Conservation (phyloP, 2,888 invertebrate genomes). For the Acronicta alni region DNA sequence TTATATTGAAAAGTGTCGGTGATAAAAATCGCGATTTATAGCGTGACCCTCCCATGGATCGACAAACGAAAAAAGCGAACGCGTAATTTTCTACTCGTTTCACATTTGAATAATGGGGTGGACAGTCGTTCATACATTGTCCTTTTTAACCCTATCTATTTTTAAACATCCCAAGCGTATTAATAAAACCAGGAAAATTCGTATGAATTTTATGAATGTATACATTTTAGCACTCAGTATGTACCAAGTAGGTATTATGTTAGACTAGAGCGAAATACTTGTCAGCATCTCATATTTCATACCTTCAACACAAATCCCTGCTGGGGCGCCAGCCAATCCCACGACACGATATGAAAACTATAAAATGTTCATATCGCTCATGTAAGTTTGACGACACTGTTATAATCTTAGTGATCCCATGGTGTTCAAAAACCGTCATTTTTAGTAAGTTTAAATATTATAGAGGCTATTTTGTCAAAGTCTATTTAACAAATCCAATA, state of each 20-base stretch:
- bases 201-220: background rate
- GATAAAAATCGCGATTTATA: conserved; percentile 66
- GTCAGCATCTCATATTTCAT: conserved; percentile 33
- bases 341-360: conserved; percentile 31
- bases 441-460: too few species aligned
- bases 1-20: conserved; percentile 64
- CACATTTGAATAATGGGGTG: conserved; percentile 54
- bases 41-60: conserved; percentile 59
- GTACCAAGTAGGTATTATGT: background rate
- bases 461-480: too few species aligned
- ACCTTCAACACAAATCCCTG: conserved; percentile 25
- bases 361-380: conserved; percentile 36
- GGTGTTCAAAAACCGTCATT: too few species aligned
- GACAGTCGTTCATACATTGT: conserved; percentile 42
- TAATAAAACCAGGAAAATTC: background rate
- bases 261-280: conserved; percentile 12
- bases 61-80: conserved; percentile 51
- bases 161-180: conserved; percentile 14
- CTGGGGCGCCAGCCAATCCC: conserved; percentile 29
- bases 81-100: conserved; percentile 56
- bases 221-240: background rate
- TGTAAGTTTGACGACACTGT: conserved; percentile 21
- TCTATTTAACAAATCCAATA: too few species aligned
- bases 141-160: conserved; percentile 25
- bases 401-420: too few species aligned